Base-by-base conservation (phyloP, 2,888 invertebrate species). In the Linyphia triangularis region DNA sequence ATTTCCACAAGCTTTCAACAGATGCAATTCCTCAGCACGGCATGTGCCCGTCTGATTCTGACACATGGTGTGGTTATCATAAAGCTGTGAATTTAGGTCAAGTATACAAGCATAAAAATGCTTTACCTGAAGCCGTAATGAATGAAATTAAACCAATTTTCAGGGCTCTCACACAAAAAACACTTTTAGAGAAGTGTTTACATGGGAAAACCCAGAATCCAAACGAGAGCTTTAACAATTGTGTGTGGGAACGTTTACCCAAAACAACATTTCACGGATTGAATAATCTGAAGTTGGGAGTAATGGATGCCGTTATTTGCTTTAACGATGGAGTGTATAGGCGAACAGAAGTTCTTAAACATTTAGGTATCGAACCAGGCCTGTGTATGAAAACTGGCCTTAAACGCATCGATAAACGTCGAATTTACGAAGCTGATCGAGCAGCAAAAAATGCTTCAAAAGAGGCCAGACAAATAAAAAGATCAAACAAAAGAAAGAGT, bases 201-300 rank as follows among this genome's bases (percentile, higher is more conserved):
- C 73, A 57, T 30, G 73, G 73, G 2, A 16, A 40, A 30, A 73
- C 73, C 24, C 73, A 73, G 51, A 73, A 73, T 40, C 73, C 73
- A 2, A 73, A 73, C 30, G 73, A 73, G 19, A 73, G 51, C n/a
- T 73, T 73, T 5, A 73, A 73, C 26, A 9, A 59, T 28, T 73
- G 73, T 30, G 16, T 57, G 1, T 73, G 73, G 73, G 57, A 57
- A 16, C 24, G 73, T 16, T 9, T 73, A 13, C 73, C 73, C 6
- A 73, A 73, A 19, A 57, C 37, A 26, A 73, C 73, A n/a, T 73
- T 73, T 73, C 5, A 57, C 16, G 73, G 57, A 5, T 16, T 57
- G 2, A 30, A 19, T 16, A 26, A 51, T n/a, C 16, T 73, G 16
- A 10, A 73, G 28, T 13, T 73, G 24, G 73, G 73, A 3, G 73